These are phyloP conservation scores for Dynastes tityus DNA, from an alignment of 2,888 invertebrate species.

Conservation along the genomic window DNA sequence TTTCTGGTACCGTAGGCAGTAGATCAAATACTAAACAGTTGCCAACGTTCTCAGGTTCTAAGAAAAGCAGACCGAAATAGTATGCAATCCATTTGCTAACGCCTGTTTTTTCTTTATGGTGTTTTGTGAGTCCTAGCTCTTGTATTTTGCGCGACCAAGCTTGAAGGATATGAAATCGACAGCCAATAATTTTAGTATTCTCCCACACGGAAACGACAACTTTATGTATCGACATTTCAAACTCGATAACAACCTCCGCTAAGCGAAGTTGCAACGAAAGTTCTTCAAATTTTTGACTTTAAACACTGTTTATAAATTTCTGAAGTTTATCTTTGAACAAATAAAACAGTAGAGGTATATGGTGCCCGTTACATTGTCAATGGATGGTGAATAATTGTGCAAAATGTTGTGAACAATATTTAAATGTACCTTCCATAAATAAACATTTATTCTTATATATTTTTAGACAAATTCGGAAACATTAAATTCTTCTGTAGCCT, in stretches of 20 bases:
- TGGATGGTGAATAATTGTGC: no score
- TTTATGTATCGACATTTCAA: constrained; percentile 1
- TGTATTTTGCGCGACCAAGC: no score
- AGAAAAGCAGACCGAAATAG: background rate
- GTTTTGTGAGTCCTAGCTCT: no score
- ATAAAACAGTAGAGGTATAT: no score
- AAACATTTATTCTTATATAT: no score
- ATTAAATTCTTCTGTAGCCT: no score
- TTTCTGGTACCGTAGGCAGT: background rate
- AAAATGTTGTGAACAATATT: no score
- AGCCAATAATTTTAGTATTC: background rate
- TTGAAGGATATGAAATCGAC: no score
- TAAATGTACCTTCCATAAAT: no score
- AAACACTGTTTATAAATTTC: constrained; percentile 6
- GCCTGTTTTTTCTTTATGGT: constrained; percentile 2
- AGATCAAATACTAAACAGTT: constrained; percentile 16
- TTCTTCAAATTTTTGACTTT: background rate
- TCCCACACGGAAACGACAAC: background rate
- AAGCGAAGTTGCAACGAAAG: background rate
- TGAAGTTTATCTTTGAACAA: background rate
- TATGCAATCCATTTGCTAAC: background rate
- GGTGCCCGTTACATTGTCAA: no score
- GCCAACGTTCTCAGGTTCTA: constrained; percentile 15
- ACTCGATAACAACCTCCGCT: background rate
- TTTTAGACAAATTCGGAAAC: no score